Percentiles rank a stretch among this genome's conserved stretches.
These are phyloP conservation scores for Bursaphelenchus okinawaensis DNA, from an alignment of 2,888 invertebrate species.

Conservation along the genomic window DNA sequence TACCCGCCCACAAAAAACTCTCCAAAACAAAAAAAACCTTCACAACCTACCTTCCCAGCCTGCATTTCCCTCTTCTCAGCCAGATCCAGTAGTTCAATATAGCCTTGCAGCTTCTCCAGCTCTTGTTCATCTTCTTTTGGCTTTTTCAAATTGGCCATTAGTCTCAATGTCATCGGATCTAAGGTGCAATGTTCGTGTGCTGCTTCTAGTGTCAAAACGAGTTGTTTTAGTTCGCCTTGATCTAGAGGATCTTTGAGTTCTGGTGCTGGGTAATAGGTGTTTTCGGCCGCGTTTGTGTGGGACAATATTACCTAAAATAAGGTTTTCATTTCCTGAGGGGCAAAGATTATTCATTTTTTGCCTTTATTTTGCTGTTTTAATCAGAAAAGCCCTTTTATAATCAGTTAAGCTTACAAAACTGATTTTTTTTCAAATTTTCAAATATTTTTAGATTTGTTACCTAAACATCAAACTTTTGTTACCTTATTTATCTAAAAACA, in stretches of 20 bases:
- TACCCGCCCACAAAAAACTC: too few species aligned
- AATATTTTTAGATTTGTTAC: too few species aligned
- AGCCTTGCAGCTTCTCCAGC: neutral
- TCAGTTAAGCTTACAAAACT: too few species aligned
- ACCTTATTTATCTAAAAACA: too few species aligned
- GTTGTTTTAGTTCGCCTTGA: neutral
- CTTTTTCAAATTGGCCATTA: conserved; percentile 9
- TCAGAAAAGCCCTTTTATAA: too few species aligned
- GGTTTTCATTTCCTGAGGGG: too few species aligned
- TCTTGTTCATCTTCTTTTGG: conserved; percentile 6
- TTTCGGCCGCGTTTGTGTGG: neutral
- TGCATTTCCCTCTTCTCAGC: conserved; percentile 12
- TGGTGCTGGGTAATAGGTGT: conserved; percentile 5
- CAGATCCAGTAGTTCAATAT: conserved; percentile 8
- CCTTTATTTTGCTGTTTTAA: too few species aligned
- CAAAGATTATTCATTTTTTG: too few species aligned
- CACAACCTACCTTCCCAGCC: conserved; percentile 1
- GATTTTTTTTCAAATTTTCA: too few species aligned
- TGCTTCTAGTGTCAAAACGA: neutral
- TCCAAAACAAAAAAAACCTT: too few species aligned
- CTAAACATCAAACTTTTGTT: too few species aligned
- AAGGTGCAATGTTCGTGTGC: conserved; percentile 1
- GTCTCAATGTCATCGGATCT: conserved; percentile 7
- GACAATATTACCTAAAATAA: conserved; percentile 1
- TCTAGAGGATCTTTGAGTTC: neutral